A percentile compares a stretch with the other conserved stretches of the same genome.
phyloP scores from a whole-genome alignment of 1,140 invertebrate species.

The Pristionchus pacificus region DNA sequence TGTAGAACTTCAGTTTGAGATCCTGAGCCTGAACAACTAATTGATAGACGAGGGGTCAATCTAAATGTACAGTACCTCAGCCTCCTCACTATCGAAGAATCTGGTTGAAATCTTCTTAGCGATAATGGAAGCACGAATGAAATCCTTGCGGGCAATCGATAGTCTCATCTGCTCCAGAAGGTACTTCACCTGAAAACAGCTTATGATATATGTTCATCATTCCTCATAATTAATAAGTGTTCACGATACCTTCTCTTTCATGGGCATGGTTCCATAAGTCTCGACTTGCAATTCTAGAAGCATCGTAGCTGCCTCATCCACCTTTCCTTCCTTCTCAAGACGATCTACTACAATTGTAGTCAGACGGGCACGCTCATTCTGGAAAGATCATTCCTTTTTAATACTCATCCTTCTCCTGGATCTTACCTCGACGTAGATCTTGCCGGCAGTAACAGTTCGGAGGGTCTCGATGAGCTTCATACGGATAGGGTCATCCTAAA shows the following conservation, averaged over 20 bases:
- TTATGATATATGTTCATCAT: constrained; percentile 98
- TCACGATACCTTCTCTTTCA: constrained; percentile 84
- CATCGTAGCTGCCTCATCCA: constrained; percentile 81
- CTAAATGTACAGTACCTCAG: constrained; percentile 68
- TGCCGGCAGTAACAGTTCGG: constrained; percentile 89
- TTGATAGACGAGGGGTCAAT: too few relatives aligned
- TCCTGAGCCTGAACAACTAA: constrained; percentile 60
- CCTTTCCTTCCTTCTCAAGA: constrained; percentile 83
- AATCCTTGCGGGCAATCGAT: constrained; percentile 91
- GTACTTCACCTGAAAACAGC: constrained; percentile 68
- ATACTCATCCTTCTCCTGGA: not conserved
- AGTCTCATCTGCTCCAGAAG: constrained; percentile 98
- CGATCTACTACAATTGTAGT: constrained; percentile 90
- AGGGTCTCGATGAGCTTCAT: constrained; percentile 93
- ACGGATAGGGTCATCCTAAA: constrained; percentile 80
- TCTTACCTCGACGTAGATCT: constrained; percentile 62
- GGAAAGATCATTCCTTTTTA: constrained; percentile 73
- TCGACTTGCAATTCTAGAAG: constrained; percentile 93
- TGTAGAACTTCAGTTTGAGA: constrained; percentile 88
- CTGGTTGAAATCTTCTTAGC: constrained; percentile 97
- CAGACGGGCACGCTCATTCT: constrained; percentile 91
- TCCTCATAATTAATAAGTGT: too few relatives aligned
- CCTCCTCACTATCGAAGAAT: constrained; percentile 79
- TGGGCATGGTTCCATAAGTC: constrained; percentile 98
- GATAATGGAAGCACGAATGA: constrained; percentile 94